phyloP scores from a whole-genome alignment of 2,888 invertebrate species.

The Liopterus haemorrhoidalis region DNA sequence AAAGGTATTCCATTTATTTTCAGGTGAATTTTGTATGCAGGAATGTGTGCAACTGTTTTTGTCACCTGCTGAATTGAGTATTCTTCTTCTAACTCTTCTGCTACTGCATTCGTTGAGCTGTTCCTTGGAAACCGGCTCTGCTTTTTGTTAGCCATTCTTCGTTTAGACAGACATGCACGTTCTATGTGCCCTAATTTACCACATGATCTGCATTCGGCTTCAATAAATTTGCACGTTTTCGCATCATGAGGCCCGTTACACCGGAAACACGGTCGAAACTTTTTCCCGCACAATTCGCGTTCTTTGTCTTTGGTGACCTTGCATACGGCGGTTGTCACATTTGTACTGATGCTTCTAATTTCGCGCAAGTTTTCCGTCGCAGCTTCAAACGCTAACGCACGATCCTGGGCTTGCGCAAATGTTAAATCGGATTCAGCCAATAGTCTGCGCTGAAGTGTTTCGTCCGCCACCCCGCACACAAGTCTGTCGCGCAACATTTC shows the following conservation, averaged over 20 bases:
- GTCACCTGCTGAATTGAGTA: too few relatives aligned
- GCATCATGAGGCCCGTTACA: neutral
- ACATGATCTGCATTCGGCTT: neutral
- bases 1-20: conserved; percentile 1
- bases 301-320: neutral
- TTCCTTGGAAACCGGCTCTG: too few relatives aligned
- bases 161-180: conserved; percentile 1
- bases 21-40: conserved; percentile 1
- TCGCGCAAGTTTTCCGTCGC: neutral
- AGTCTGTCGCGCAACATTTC: conserved; percentile 20
- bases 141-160: too few relatives aligned
- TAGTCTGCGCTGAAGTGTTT: conserved; percentile 18
- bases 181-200: neutral
- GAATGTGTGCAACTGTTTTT: neutral
- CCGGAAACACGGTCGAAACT: neutral
- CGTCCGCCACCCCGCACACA: conserved; percentile 22
- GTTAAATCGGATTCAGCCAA: conserved; percentile 22
- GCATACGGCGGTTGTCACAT: neutral
- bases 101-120: neutral
- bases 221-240: neutral
- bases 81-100: too few relatives aligned
- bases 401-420: conserved; percentile 10
- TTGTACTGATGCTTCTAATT: too few relatives aligned
- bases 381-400: conserved; percentile 10
- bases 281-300: neutral